Evolutionary conservation across 2,888 invertebrate genomes (phyloP).

Genomic region (Lasioglossum leucozonium): DNA sequence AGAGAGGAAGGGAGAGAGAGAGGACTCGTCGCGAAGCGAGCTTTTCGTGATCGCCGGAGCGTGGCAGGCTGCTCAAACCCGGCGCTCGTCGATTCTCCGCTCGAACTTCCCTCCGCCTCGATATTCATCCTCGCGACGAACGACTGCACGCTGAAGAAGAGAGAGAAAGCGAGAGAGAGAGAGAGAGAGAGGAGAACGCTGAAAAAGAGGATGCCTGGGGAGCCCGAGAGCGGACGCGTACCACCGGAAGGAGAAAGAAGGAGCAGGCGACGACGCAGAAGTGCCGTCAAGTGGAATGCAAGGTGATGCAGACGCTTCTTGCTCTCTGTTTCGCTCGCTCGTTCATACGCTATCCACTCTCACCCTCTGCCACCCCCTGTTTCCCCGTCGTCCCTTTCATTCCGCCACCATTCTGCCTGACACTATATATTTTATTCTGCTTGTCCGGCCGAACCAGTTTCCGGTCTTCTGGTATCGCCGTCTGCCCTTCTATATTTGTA

Average conservation of each 20-base stretch:
- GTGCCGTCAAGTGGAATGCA: constrained; percentile 65
- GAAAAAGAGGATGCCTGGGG: constrained; percentile 34
- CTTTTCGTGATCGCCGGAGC: constrained; percentile 63
- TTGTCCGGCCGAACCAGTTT: neutral
- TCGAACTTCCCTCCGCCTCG: constrained; percentile 22
- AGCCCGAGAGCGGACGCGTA: constrained; percentile 15
- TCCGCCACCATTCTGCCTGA: neutral
- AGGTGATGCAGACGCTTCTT: constrained; percentile 62
- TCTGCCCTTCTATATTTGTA: neutral
- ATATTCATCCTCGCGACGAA: constrained; percentile 49
- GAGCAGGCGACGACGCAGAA: constrained; percentile 65
- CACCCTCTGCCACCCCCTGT: neutral
- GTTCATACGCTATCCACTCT: constrained; percentile 11
- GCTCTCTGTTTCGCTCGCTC: constrained; percentile 31
- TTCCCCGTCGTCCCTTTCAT: constrained; percentile 7
- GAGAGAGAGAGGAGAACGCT: neutral
- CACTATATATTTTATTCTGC: constrained; percentile 12
- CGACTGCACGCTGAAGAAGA: neutral
- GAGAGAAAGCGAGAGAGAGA: neutral
- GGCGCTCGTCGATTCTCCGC: constrained; percentile 43
- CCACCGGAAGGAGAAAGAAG: constrained; percentile 56
- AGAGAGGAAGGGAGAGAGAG: neutral
- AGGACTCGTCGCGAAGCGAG: constrained; percentile 32
- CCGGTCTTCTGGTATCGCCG: neutral
- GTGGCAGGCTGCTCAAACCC: constrained; percentile 46